Evolutionary conservation across 2,797 vertebrate species (phyloP), one percentile per base, ranked within the genome.

Genomic region (Falco columbarius): DNA sequence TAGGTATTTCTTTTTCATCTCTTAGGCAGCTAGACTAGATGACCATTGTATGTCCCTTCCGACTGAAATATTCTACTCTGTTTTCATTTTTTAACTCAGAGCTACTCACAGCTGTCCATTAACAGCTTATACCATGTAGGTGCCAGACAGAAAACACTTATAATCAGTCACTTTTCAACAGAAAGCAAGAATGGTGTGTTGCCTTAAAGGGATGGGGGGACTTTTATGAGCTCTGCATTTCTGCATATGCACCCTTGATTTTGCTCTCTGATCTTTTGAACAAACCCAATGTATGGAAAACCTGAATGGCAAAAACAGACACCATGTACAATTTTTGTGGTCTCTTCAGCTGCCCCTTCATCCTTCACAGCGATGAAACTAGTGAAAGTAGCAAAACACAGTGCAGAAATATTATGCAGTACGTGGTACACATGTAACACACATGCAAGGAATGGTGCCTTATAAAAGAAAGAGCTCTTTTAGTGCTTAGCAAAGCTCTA

Each of bases 391-490:
- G 36, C 49, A 84, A 87, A 94, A 79, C 23, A 61, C 23, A 68
- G 36, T 32, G 62, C 12, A 24, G 55, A 65, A 40, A 40, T 18
- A n/a, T 29, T 2, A 1, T 30, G 63, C 32, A 82, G 59, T 36
- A 87, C 17, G 21, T 40, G 34, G n/a, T 71, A 88, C 17, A 18
- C 8, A 14, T 8, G 44, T 3, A 24, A 23, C 14, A 67, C 9
- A 29, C 0, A 0, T 4, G 11, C 63, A 59, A 90, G 16, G 34
- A 83, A 81, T 2, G 2, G 2, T 38, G 12, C 22, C 21, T 54
- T 59, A 10, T 10, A 52, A 83, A 86, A 76, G 12, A 80, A 27
- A 30, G 12, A 61, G 12, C 9, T 61, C 32, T 81, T 81, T 67
- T 11, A 70, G 26, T 9, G 24, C 26, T 83, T 68, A 70, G 15